Evolutionary conservation across 2,113 vertebrate genomes (phyloP), one percentile per base, ranked within the genome.

Genomic region (Chamaea fasciata): DNA sequence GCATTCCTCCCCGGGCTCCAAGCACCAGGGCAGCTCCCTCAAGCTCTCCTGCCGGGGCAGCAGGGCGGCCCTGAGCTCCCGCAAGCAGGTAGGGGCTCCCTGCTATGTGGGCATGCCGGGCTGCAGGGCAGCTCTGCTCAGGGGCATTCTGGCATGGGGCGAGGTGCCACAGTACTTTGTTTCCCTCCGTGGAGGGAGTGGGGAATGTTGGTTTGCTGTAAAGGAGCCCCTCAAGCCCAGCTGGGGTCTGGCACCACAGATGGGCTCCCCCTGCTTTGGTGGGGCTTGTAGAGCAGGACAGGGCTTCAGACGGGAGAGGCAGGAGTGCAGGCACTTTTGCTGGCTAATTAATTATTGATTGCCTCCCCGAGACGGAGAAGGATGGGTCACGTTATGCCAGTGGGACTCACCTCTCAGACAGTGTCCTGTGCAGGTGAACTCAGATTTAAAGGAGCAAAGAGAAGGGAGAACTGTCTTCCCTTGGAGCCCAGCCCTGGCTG

Each of bases 31-130:
- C 7, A 94, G 75, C 91, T 96, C 93, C 50, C 75, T 94, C 78
- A 96, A 96, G 92, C 59, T 96, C 70, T 97, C 97, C 65, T 86
- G 94, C 63, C 71, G 76, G 31, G 81, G 96, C 83, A 97, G 74
- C 95, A 98, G 97, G 69, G 97, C 97, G 1, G 89, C 97, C 5
- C 89, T 98, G 67, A 92, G 95, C 70, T 98, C 98, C 65, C 95
- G 98, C 65, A 99, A 98, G 92, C 98, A 99, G 98, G 98, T 99
- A 98, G 69, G 96, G 50, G 20, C 33, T 93, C 42, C 41, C 23
- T 0, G 1, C 19, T 0, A 27, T 10, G 44, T 13, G 83, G 83
- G n/a, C 42, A 7, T 0, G 3, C 65, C 10, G 73, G 64, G 52
- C 53, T 71, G 84, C 52, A 27, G 79, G 79, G 68, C 57, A 23